Evolutionary conservation across 2,888 invertebrate species (phyloP), one percentile per base, ranked within the genome.

Genomic region (Acleris literana): DNA sequence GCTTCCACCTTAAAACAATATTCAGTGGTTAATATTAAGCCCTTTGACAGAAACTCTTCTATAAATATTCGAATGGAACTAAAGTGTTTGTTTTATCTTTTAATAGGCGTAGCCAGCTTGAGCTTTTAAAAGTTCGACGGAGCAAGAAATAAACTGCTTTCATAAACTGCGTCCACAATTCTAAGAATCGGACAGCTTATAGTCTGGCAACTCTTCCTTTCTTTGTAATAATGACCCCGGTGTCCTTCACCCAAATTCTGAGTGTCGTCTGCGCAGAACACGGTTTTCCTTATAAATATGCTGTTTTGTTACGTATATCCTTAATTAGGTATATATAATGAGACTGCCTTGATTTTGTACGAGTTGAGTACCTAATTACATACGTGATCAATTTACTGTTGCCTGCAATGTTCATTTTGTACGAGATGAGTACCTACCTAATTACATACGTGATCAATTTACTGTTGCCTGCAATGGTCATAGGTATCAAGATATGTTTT

Each of bases 221-320:
- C 57, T 44, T 25, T 11, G 25, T 39, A 46, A 17, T 43, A 46
- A 46, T 16, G 43, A 43, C 39, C 55, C 6, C 7, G 56, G n/a
- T 25, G 57, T 22, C 57, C 57, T 57, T 57, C 57, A 57, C 57
- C 57, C 17, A 57, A 57, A 57, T 57, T 9, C 56, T 22, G 44
- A 46, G 46, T 46, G 44, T 20, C 55, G 39, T 44, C 17, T 46
- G 57, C 44, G 57, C 57, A 46, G 22, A 52, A 55, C 25, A 13
- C n/a, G 25, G 57, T 57, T 57, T 57, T 57, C 57, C 57, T 57
- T 46, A 57, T 57, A 57, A 25, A 57, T 43, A 57, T 46, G 25
- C 55, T n/a, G 7, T 20, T 9, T 20, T 18, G 39, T 16, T 43
- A 18, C n/a, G 16, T 13, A n/a, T n/a, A 29, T 33, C 17, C 53